Percentiles rank a stretch among this genome's conserved stretches.
Conservation (phyloP, 2,113 vertebrate genomes). For the Nanger granti region DNA sequence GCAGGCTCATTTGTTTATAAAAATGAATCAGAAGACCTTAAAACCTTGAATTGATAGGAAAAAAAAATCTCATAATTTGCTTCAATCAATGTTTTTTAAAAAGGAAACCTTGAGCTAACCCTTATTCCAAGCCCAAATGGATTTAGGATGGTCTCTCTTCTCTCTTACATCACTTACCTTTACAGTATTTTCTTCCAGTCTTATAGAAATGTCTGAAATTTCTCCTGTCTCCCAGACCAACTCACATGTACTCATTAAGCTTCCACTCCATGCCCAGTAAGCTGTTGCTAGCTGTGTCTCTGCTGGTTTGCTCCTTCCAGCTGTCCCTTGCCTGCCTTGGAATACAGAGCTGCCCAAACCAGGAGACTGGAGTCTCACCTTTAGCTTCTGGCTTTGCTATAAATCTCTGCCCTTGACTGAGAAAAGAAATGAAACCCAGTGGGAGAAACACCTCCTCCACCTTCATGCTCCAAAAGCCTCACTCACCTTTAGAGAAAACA, state of each 20-base stretch:
- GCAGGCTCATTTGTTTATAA: neutral
- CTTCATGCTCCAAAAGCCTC: slow-evolving; percentile 42
- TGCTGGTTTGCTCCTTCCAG: neutral
- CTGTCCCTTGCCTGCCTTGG: neutral
- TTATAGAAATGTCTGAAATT: neutral
- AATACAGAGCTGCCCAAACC: neutral
- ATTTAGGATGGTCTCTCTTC: neutral
- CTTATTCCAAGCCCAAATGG: neutral
- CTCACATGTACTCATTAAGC: neutral
- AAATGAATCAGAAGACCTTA: neutral
- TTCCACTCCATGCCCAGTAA: neutral
- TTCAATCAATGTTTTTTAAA: neutral
- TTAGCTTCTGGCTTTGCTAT: slow-evolving; percentile 19
- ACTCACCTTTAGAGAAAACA: slow-evolving; percentile 79
- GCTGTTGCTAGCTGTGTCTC: neutral
- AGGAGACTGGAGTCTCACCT: neutral
- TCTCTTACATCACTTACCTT: neutral
- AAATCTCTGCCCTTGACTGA: slow-evolving; percentile 56
- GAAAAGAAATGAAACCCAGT: slow-evolving; percentile 53
- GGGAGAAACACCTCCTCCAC: slow-evolving; percentile 58
- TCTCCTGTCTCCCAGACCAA: neutral
- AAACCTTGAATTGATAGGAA: neutral
- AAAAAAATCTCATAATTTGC: neutral
- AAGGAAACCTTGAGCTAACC: neutral
- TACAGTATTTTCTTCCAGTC: neutral